Base-by-base conservation (phyloP, 2,113 vertebrate genomes). In the Caracal caracal region DNA sequence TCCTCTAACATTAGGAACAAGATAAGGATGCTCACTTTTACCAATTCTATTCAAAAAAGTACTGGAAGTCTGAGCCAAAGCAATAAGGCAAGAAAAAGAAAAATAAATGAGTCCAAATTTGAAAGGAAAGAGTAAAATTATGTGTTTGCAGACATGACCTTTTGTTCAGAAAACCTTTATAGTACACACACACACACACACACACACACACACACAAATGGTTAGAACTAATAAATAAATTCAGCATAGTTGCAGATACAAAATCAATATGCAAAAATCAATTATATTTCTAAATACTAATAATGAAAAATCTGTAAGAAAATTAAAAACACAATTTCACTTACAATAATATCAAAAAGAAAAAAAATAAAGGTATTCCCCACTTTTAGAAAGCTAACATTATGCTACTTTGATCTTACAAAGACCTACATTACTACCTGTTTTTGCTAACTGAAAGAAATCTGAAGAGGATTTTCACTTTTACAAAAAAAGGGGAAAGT, bases 261-360 rank as follows among this genome's bases (percentile, higher is more conserved):
- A 93, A 96, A 87, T 30, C n/a, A 90, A 43, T 12, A 33, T 0
- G 1, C 56, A 90, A 83, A 89, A 66, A 47, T 76, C 30, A 83
- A 35, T 88, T 88, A 51, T 10, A 81, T 81, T 56, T 88, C 33
- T 82, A 90, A 16, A 93, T 2, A 70, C 22, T 88, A 95, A 93
- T 61, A 94, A 83, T 84, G 35, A 87, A 65, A 30, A 96, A 92
- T 66, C 53, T 3, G 22, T 89, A 94, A 87, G 37, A 68, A 89
- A 81, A 85, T 88, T 81, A 70, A 71, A 10, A 90, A 95, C 66
- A 53, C 16, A 79, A 85, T 16, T n/a, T 16, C 26, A 84, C 6
- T 49, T 76, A 79, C 11, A 85, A 66, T 70, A 79, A 15, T 24
- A 88, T 56, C 22, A 71, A 65, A 88, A 95, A 88, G 7, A 84